Percentiles rank a stretch among this genome's conserved stretches.
These are phyloP conservation scores for Tapirus terrestris DNA, from an alignment of 2,113 vertebrate species.

Conservation along the genomic window DNA sequence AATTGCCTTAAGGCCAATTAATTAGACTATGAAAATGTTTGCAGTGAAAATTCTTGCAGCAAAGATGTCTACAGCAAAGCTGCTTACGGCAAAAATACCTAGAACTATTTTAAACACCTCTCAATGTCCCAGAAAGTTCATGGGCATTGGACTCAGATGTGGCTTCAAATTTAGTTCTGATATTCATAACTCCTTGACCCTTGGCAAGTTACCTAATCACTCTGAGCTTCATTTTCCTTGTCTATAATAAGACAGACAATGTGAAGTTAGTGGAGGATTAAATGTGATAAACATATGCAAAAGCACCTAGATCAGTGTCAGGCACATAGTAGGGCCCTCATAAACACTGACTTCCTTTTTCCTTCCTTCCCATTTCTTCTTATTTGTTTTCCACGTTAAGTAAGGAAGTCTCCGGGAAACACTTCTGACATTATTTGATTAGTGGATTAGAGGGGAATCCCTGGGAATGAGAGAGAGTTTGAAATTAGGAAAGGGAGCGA, in stretches of 20 bases:
- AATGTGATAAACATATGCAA: too few relatives aligned
- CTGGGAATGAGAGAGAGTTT: not conserved
- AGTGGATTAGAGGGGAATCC: not conserved
- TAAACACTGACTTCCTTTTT: not conserved
- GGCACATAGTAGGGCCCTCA: accelerated
- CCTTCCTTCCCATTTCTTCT: not conserved
- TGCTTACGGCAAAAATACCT: too few relatives aligned
- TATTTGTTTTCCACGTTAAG: not conserved
- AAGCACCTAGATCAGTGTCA: not conserved
- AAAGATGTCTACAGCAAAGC: too few relatives aligned
- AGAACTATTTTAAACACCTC: not conserved
- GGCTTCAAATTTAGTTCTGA: not conserved
- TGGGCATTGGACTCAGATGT: not conserved
- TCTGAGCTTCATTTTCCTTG: not conserved
- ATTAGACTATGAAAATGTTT: too few relatives aligned
- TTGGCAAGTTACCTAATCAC: not conserved
- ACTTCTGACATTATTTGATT: not conserved
- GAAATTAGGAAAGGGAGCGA: not conserved
- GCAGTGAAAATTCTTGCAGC: too few relatives aligned
- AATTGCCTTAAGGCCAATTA: too few relatives aligned
- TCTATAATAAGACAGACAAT: not conserved
- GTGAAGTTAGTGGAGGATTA: not conserved
- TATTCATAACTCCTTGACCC: not conserved
- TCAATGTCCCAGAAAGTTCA: not conserved
- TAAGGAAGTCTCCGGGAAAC: not conserved